Evolutionary conservation across 2,113 vertebrate genomes (phyloP).

Genomic region (Diadophis punctatus): DNA sequence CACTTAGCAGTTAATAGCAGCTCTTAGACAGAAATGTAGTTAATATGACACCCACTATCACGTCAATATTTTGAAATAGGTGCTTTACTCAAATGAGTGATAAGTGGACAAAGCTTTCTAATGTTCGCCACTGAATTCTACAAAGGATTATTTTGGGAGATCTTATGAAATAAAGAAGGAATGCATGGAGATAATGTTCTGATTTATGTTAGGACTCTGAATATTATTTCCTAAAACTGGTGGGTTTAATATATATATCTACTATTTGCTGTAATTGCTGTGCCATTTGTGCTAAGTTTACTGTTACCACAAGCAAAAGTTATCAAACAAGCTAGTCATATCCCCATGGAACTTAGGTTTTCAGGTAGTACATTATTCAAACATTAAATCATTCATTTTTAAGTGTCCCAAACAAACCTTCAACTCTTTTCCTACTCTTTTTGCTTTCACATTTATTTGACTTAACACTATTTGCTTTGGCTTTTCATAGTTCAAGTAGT

Average conservation of each 20-base stretch:
- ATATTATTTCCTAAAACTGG: not conserved
- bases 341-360: not conserved
- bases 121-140: not conserved
- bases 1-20: not conserved
- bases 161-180: not conserved
- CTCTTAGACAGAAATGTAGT: not conserved
- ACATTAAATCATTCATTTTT: not conserved
- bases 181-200: not conserved
- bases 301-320: not conserved
- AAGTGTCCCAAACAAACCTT: not conserved
- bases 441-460: not conserved
- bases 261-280: not conserved
- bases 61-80: not conserved
- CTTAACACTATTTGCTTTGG: not conserved
- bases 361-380: not conserved
- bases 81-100: not conserved
- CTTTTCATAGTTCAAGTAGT: not conserved
- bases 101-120: not conserved
- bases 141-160: not conserved
- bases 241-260: not conserved
- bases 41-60: fast-evolving
- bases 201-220: not conserved
- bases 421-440: not conserved
- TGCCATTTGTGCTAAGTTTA: not conserved
- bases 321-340: not conserved